Conservation (phyloP, 2,888 invertebrate genomes). For the Listrodromus nycthemerus region DNA sequence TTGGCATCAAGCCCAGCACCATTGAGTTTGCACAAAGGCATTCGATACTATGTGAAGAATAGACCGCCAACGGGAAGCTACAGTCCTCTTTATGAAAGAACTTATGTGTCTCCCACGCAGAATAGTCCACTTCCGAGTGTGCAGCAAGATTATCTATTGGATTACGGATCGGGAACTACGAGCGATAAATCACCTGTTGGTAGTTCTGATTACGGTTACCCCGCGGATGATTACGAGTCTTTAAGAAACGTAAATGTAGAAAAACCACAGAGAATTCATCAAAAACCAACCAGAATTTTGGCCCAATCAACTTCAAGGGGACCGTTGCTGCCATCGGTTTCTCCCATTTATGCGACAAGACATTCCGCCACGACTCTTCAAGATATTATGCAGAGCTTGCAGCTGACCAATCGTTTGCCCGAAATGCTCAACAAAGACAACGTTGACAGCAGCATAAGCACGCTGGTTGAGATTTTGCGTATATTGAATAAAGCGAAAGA, state of each 20-base stretch:
- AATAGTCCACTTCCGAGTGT: conserved; percentile 31
- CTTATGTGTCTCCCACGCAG: conserved; percentile 68
- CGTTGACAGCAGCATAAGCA: conserved; percentile 91
- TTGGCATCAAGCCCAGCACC: conserved; percentile 64
- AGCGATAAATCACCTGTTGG: conserved; percentile 47
- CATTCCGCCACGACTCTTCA: conserved; percentile 84
- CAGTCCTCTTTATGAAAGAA: conserved; percentile 66
- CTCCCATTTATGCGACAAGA: conserved; percentile 60
- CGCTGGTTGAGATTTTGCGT: conserved; percentile 90
- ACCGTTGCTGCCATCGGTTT: conserved; percentile 10
- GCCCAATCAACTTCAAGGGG: conserved; percentile 52
- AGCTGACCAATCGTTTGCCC: conserved; percentile 91
- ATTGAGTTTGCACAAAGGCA: conserved; percentile 65
- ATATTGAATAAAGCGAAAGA: conserved; percentile 87
- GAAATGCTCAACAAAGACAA: conserved; percentile 91
- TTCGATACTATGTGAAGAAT: conserved; percentile 69
- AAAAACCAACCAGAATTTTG: conserved; percentile 58
- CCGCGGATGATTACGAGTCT: conserved; percentile 72
- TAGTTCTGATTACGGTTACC: conserved; percentile 65
- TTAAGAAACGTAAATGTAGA: conserved; percentile 74
- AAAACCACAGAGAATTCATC: conserved; percentile 48
- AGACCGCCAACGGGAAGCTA: conserved; percentile 75
- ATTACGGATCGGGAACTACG: conserved; percentile 69
- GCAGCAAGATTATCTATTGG: conserved; percentile 72
- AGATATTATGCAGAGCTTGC: conserved; percentile 90